Evolutionary conservation across 2,888 invertebrate genomes (phyloP).

Genomic region (Argyresthia albistria): DNA sequence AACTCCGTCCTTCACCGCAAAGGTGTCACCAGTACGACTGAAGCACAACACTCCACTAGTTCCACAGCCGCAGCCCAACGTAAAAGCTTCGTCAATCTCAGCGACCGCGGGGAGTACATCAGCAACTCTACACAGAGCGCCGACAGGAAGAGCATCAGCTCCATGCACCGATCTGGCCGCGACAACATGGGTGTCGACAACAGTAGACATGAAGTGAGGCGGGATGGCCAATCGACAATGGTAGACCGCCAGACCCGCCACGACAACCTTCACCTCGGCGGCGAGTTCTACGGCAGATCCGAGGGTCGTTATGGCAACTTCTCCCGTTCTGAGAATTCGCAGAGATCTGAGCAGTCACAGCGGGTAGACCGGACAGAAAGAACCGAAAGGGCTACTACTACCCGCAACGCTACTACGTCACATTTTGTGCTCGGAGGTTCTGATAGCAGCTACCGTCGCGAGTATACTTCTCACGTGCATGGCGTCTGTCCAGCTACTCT

Average conservation of each 20-base stretch:
- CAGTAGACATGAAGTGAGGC: slow-evolving; percentile 42
- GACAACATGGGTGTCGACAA: slow-evolving; percentile 66
- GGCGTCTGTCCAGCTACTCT: slow-evolving; percentile 87
- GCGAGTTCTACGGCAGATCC: slow-evolving; percentile 81
- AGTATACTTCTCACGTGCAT: slow-evolving; percentile 79
- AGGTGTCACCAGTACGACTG: slow-evolving; percentile 76
- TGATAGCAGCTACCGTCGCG: slow-evolving; percentile 81
- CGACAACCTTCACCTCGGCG: slow-evolving; percentile 81
- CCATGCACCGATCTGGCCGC: slow-evolving; percentile 80
- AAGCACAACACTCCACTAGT: slow-evolving; percentile 80
- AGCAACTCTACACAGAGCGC: slow-evolving; percentile 76
- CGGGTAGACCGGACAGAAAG: slow-evolving; percentile 68
- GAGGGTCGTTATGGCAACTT: slow-evolving; percentile 82
- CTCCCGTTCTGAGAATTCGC: slow-evolving; percentile 60
- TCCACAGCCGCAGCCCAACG: slow-evolving; percentile 84
- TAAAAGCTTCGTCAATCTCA: slow-evolving; percentile 85
- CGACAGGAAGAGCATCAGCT: slow-evolving; percentile 84
- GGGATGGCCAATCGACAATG: slow-evolving; percentile 69
- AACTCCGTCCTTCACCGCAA: slow-evolving; percentile 87
- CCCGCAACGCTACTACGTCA: slow-evolving; percentile 75
- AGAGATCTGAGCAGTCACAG: slow-evolving; percentile 52
- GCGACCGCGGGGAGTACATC: slow-evolving; percentile 80
- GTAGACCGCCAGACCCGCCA: slow-evolving; percentile 75
- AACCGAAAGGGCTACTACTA: slow-evolving; percentile 72
- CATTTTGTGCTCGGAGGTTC: slow-evolving; percentile 83